Evolutionary conservation across 1,140 invertebrate genomes (phyloP), one percentile per base, ranked within the genome.

Genomic region (Bicyclus anynana): DNA sequence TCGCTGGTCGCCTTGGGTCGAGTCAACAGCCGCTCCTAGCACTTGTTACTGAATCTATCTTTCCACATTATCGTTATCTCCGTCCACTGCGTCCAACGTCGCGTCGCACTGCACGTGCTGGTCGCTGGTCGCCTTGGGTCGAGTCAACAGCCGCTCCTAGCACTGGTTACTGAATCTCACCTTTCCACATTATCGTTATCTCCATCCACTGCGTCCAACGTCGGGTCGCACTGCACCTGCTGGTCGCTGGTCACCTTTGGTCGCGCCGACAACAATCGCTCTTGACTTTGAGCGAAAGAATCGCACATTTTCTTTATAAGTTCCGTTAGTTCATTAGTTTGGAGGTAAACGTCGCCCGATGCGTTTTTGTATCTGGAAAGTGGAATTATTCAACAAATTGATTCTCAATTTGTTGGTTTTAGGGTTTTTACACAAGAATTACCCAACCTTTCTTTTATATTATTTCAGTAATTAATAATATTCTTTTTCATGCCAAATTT

Each of bases 241-340:
- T 67, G 62, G 53, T 84, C 78, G 20, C 67, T 78, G 5, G 21
- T 10, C 0, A 69, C 72, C 6, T 61, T 54, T 0, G 33, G 1
- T 1, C 64, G 54, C 0, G 54, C 16, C 0, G 71, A 64, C 3
- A 77, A 21, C 5, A 83, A 38, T 40, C 63, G 68, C 58, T 79
- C 74, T 27, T 84, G 82, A 26, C 72, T 81, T 1, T 46, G 50
- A 2, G 73, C 48, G 38, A 84, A 78, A 0, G 81, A 76, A 3
- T 87, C 77, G 44, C 71, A 87, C 81, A 84, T 84, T 46, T 78
- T 82, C 59, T 70, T 79, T 62, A 87, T 79, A 7, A 87, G 29
- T 5, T 84, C 77, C 0, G 81, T 52, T 60, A 87, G 67, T 35
- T 84, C 81, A 23, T 72, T 82, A 0, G 77, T 74, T 20, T 76